A percentile compares a stretch with the other conserved stretches of the same genome.
Evolutionary conservation across 2,113 vertebrate species (phyloP).

Genomic region (Pycnonotus jocosus): DNA sequence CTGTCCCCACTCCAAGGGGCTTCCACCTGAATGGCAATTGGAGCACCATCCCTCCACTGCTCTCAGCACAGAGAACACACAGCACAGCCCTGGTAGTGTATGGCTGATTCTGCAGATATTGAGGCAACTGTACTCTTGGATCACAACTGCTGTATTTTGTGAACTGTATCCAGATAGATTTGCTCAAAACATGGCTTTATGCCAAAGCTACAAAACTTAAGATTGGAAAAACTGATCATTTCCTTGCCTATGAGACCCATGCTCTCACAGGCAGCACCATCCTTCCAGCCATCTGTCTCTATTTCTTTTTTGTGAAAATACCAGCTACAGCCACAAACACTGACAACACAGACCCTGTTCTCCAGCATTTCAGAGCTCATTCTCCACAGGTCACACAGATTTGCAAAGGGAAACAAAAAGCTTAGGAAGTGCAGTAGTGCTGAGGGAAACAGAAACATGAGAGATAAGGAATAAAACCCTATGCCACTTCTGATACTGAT

Average conservation of each 20-base stretch:
- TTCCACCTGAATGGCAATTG: not conserved
- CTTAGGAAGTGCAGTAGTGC: not conserved
- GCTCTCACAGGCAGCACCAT: not conserved
- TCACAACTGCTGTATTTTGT: not conserved
- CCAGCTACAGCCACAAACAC: not conserved
- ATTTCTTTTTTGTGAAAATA: not conserved
- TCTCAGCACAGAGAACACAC: not conserved
- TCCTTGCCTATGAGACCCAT: not conserved
- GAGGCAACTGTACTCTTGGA: not conserved
- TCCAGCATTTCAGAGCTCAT: not conserved
- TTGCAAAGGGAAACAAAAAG: not conserved
- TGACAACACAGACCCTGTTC: not conserved
- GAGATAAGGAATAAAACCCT: not conserved
- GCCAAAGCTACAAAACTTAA: not conserved
- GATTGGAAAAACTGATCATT: not conserved
- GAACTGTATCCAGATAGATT: not conserved
- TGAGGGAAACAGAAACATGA: fast-evolving
- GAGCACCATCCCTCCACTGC: not conserved
- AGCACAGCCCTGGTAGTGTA: not conserved
- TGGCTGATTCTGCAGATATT: not conserved
- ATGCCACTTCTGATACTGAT: not conserved
- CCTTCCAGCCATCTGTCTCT: not conserved
- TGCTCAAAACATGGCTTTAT: not conserved
- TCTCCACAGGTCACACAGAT: not conserved
- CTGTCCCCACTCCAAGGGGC: not conserved